These are phyloP conservation scores for Folsomia manolachei DNA, from an alignment of 2,888 invertebrate genomes.

Conservation along the genomic window DNA sequence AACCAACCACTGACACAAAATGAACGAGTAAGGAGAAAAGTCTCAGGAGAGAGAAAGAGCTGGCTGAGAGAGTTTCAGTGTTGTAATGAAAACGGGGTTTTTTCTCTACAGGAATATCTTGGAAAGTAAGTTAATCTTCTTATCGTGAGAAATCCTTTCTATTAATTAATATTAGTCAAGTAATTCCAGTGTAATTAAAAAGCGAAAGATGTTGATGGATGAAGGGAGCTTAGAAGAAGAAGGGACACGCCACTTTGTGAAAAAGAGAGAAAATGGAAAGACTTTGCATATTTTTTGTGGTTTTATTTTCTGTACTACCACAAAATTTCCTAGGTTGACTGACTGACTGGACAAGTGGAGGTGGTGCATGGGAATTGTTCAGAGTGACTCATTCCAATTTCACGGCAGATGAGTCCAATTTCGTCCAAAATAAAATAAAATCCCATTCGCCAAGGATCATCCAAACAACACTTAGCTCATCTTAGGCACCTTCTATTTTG, in stretches of 20 bases:
- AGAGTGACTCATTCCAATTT: constrained; percentile 19
- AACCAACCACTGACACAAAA: background rate
- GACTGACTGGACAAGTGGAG: too few relatives aligned
- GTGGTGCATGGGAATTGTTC: background rate
- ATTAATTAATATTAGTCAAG: constrained; percentile 20
- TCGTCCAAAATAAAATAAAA: background rate
- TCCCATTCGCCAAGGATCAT: background rate
- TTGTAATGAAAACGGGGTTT: background rate
- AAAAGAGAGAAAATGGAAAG: background rate
- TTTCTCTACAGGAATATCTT: background rate
- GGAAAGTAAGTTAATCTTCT: constrained; percentile 18
- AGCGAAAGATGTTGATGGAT: background rate
- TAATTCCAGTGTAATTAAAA: constrained; percentile 20
- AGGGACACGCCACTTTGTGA: background rate
- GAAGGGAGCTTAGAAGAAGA: background rate
- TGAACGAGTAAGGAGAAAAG: background rate
- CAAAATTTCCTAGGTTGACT: too few relatives aligned
- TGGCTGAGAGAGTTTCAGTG: background rate
- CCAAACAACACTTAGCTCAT: background rate
- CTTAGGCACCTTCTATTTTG: background rate
- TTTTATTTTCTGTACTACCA: too few relatives aligned
- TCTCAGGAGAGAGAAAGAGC: background rate
- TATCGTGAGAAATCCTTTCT: constrained; percentile 15
- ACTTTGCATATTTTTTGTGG: constrained; percentile 10
- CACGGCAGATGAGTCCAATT: constrained; percentile 19